A percentile compares a stretch with the other conserved stretches of the same genome.
phyloP scores from a whole-genome alignment of 2,113 vertebrate genomes.

The Dipodomys ordii region DNA sequence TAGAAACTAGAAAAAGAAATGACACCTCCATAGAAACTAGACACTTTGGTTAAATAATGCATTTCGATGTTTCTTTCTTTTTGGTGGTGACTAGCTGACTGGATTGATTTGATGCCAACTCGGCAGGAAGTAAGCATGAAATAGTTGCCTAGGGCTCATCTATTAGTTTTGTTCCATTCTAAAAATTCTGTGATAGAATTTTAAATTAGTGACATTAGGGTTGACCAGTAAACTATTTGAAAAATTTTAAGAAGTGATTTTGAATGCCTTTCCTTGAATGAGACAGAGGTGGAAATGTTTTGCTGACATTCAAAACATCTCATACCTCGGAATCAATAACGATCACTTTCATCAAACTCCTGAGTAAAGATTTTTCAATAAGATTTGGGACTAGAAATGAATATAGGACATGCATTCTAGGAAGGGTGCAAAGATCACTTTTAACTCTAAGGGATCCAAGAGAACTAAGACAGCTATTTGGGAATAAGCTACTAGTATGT shows the following conservation, averaged over 20 bases:
- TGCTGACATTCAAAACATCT: conserved; percentile 35
- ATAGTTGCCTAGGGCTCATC: background rate
- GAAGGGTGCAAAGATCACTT: background rate
- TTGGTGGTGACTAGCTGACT: conserved; percentile 25
- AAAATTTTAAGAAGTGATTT: background rate
- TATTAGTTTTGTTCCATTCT: conserved; percentile 25
- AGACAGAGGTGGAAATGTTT: background rate
- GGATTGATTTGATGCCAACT: conserved; percentile 23
- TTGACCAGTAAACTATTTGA: background rate
- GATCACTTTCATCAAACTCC: conserved; percentile 10
- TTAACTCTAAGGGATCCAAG: background rate
- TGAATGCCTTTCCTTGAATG: background rate
- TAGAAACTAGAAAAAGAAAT: background rate
- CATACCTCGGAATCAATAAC: conserved; percentile 20
- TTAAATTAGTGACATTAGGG: conserved; percentile 31
- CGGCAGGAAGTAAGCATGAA: conserved; percentile 5
- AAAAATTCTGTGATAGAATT: conserved; percentile 42
- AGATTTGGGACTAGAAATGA: conserved; percentile 28
- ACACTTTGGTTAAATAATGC: background rate
- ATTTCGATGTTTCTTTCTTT: background rate
- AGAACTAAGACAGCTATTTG: background rate
- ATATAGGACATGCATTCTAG: conserved; percentile 12
- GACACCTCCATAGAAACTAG: background rate
- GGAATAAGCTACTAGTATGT: background rate
- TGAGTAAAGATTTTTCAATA: conserved; percentile 34